Base-by-base conservation (phyloP, 1,140 invertebrate genomes). In the Microplitis demolitor region DNA sequence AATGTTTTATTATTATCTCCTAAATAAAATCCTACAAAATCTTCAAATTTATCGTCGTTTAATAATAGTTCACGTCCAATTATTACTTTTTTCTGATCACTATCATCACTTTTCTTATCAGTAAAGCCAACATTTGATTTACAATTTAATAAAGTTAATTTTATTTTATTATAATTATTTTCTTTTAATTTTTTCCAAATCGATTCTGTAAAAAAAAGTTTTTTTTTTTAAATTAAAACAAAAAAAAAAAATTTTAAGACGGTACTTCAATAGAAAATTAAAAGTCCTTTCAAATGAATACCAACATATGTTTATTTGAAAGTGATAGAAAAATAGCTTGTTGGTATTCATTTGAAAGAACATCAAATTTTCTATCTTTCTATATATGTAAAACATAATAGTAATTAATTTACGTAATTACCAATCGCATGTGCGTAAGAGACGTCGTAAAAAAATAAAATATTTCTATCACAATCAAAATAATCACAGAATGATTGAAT, bases 371-470 rank as follows among this genome's bases (percentile, higher is more conserved):
- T 2, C 24, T 24, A 24, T 24, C 24, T 24, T 2, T 1, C 24
- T 24, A 24, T 24, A 24, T 24, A 24, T 24, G 24, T 24, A 24
- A 24, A 2, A 0, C 24, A 24, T 24, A 24, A 24, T 24, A 24
- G 2, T 24, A 24, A 24, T 24, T 24, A 2, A 24, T 24, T 24
- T 24, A 24, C 24, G 24, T 24, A 71, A 81, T 82, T 89, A 91
- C 93, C 91, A 79, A 90, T 86, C 50, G 86, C 80, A 86, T 95
- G 89, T 72, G 91, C 87, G 82, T 91, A 95, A 14, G 89, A 87
- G 45, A 93, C 90, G 83, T 95, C 93, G 84, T 94, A 94, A 75
- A 95, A 89, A 14, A 96, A 77, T 69, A 94, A 85, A 50, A 94
- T 82, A 69, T 88, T 87, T 54, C 81, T 78, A 8, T 87, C 74